A percentile compares a stretch with the other conserved stretches of the same genome.
phyloP scores from a whole-genome alignment of 64 coral and sea anemone genomes.

The Catalaphyllia jardinei region DNA sequence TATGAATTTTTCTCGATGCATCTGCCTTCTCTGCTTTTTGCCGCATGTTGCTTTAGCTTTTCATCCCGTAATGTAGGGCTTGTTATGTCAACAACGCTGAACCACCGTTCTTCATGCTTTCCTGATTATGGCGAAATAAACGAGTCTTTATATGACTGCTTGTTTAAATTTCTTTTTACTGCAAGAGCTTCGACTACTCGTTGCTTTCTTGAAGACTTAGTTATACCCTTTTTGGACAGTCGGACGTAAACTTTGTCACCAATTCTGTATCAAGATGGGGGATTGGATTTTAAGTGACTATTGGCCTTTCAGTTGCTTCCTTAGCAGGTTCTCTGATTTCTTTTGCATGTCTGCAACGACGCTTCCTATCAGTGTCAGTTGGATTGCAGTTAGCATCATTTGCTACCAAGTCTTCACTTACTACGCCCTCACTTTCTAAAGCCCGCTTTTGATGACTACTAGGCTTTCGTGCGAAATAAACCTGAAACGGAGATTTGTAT shows the following conservation, averaged over 20 bases:
- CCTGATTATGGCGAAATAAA: not conserved
- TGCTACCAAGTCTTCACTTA: not conserved
- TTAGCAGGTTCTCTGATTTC: not conserved
- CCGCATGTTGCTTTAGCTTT: slow-evolving; percentile 20
- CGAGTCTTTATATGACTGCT: slow-evolving; percentile 4
- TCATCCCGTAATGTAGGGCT: slow-evolving; percentile 16
- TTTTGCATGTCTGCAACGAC: not conserved
- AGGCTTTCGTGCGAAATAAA: slow-evolving; percentile 3
- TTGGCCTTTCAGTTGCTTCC: not conserved
- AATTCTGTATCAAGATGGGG: not conserved
- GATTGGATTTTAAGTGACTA: slow-evolving; percentile 2
- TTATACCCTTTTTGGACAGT: not conserved
- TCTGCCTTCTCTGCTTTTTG: not conserved
- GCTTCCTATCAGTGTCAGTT: not conserved
- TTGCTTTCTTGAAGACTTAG: not conserved
- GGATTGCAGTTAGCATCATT: not conserved
- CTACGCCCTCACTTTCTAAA: too few relatives aligned
- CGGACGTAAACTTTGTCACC: not conserved
- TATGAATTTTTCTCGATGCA: not conserved
- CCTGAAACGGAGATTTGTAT: slow-evolving; percentile 15
- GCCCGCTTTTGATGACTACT: not conserved
- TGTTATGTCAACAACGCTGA: slow-evolving; percentile 11
- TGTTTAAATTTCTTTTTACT: slow-evolving; percentile 2
- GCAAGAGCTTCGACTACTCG: not conserved
- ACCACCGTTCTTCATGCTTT: not conserved